A percentile compares a stretch with the other conserved stretches of the same genome.
Conservation (phyloP, 2,797 vertebrate species). For the Anolis apletophallus region DNA sequence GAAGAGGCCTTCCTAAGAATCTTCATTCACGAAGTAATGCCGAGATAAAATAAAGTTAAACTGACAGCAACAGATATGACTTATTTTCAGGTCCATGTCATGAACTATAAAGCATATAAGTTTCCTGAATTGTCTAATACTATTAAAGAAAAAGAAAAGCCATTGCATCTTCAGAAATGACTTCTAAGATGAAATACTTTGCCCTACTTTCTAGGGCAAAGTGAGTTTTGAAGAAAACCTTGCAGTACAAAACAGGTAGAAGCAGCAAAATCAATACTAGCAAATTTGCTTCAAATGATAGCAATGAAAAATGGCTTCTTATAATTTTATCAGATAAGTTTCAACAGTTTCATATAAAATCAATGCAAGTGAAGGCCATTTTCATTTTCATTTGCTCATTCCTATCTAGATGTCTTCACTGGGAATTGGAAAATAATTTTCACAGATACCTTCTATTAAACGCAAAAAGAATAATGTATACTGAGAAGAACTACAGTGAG, state of each 20-base stretch:
- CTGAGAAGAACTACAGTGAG: slow-evolving; percentile 7
- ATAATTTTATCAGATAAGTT: slow-evolving; percentile 49
- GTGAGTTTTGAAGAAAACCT: slow-evolving; percentile 16
- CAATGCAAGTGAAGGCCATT: neutral
- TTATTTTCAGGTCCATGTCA: no score
- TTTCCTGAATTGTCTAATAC: neutral
- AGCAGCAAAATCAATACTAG: slow-evolving; percentile 51
- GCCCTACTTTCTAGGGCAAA: neutral
- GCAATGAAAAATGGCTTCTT: slow-evolving; percentile 59
- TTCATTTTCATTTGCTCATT: slow-evolving; percentile 19
- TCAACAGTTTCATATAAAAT: slow-evolving; percentile 39
- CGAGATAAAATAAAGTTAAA: no score
- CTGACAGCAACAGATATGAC: no score
- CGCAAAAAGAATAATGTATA: neutral
- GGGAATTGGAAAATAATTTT: slow-evolving; percentile 5
- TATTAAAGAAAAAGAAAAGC: neutral
- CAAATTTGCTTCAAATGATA: slow-evolving; percentile 45
- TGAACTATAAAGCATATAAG: neutral
- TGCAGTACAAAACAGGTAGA: slow-evolving; percentile 23
- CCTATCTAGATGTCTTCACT: slow-evolving; percentile 4
- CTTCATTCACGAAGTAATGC: no score
- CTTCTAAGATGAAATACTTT: neutral
- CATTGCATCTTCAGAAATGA: neutral
- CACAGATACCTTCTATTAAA: slow-evolving; percentile 20
- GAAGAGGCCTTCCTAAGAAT: no score